These are phyloP conservation scores for Plebejus melissa DNA, from an alignment of 2,888 invertebrate genomes.

Conservation along the genomic window DNA sequence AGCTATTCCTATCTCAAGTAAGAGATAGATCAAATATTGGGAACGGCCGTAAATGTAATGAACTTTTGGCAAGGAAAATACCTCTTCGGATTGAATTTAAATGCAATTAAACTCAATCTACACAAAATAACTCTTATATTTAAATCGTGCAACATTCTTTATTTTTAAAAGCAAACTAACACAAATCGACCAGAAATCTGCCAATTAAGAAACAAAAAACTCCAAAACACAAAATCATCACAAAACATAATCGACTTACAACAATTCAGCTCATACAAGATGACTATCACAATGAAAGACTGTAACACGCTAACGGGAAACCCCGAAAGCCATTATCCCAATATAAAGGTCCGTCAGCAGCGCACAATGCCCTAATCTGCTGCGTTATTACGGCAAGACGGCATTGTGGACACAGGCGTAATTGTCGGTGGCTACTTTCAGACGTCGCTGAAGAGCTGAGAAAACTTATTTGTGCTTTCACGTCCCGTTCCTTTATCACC, in stretches of 20 bases:
- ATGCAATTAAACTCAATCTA: neutral
- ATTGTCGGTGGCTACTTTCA: slow-evolving; percentile 36
- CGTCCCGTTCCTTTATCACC: slow-evolving; percentile 19
- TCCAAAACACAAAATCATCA: neutral
- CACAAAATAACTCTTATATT: neutral
- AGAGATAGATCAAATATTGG: no score
- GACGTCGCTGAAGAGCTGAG: slow-evolving; percentile 33
- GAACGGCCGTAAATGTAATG: neutral
- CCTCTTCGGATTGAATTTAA: neutral
- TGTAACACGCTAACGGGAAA: slow-evolving; percentile 41
- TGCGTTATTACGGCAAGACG: slow-evolving; percentile 41
- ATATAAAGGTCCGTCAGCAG: slow-evolving; percentile 47
- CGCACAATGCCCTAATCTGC: slow-evolving; percentile 45
- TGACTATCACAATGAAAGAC: slow-evolving; percentile 35
- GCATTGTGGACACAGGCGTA: slow-evolving; percentile 40
- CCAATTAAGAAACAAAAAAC: neutral
- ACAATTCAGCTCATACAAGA: slow-evolving; percentile 27
- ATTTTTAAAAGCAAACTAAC: neutral
- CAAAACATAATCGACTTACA: slow-evolving; percentile 24
- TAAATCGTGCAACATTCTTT: neutral
- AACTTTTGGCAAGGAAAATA: neutral
- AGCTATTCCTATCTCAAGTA: no score
- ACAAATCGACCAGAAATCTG: neutral
- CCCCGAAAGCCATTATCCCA: slow-evolving; percentile 46
- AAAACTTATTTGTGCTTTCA: slow-evolving; percentile 34